phyloP scores from a whole-genome alignment of 2,888 invertebrate species.

The Cryptus armator region DNA sequence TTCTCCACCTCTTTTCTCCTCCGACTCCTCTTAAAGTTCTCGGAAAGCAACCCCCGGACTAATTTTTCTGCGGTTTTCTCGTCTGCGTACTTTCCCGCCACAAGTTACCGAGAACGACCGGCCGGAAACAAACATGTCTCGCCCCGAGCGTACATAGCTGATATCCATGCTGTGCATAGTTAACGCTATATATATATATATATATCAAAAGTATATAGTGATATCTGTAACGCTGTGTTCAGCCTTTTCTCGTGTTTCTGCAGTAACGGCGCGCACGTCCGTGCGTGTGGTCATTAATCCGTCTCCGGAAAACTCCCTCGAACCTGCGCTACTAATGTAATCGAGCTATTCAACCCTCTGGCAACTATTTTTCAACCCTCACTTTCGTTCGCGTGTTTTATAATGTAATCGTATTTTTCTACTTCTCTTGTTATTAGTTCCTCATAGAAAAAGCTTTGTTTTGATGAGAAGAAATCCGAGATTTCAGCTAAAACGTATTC shows the following conservation, averaged over 20 bases:
- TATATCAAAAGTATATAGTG: slow-evolving; percentile 17
- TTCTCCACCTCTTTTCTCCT: slow-evolving; percentile 4
- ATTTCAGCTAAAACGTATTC: too few species aligned
- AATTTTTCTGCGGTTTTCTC: slow-evolving; percentile 66
- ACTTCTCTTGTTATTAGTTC: background rate
- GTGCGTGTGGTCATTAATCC: slow-evolving; percentile 61
- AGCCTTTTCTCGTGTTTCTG: slow-evolving; percentile 43
- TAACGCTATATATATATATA: slow-evolving; percentile 3
- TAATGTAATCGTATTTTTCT: background rate
- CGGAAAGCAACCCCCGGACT: slow-evolving; percentile 48
- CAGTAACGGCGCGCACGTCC: slow-evolving; percentile 26
- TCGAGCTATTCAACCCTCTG: slow-evolving; percentile 50
- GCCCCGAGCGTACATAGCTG: slow-evolving; percentile 58
- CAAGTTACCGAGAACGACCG: slow-evolving; percentile 49
- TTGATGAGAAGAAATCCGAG: too few species aligned
- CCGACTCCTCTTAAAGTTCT: slow-evolving; percentile 25
- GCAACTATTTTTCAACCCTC: slow-evolving; percentile 46
- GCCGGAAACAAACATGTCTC: slow-evolving; percentile 67
- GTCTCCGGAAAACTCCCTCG: slow-evolving; percentile 51
- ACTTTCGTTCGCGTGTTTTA: background rate
- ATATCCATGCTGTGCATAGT: slow-evolving; percentile 33
- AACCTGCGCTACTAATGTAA: slow-evolving; percentile 64
- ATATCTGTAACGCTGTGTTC: slow-evolving; percentile 13
- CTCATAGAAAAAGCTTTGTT: background rate
- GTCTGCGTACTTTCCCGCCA: slow-evolving; percentile 30